phyloP scores from a whole-genome alignment of 2,797 vertebrate species.

The Eptatretus atami region DNA sequence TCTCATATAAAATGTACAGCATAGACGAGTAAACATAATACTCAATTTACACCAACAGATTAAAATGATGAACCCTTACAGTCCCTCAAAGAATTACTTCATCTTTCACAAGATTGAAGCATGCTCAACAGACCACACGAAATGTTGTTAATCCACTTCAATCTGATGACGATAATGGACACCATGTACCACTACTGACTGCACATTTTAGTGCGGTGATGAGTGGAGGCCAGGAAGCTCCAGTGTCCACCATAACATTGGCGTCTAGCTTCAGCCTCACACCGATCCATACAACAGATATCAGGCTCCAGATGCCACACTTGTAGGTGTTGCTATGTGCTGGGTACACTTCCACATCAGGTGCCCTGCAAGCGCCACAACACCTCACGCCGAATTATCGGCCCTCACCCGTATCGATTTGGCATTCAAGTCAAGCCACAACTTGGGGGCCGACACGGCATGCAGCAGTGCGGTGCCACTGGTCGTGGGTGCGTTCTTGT shows the following conservation, averaged over 20 bases:
- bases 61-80: too few species aligned
- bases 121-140: neutral
- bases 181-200: conserved; percentile 17
- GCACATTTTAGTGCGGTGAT: conserved; percentile 88
- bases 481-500: conserved; percentile 52
- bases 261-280: conserved; percentile 70
- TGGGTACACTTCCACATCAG: conserved; percentile 60
- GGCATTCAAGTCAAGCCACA: conserved; percentile 82
- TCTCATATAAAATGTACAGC: too few species aligned
- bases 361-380: conserved; percentile 61
- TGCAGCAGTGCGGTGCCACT: conserved; percentile 57
- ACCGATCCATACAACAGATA: conserved; percentile 81
- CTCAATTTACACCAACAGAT: too few species aligned
- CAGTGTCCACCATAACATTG: conserved; percentile 60
- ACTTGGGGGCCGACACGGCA: conserved; percentile 65
- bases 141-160: neutral
- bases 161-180: neutral
- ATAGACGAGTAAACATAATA: too few species aligned
- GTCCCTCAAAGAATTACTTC: too few species aligned
- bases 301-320: conserved; percentile 83
- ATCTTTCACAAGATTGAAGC: too few species aligned
- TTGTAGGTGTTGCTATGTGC: conserved; percentile 85
- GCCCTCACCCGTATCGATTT: conserved; percentile 78
- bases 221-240: conserved; percentile 56
- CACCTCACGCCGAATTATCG: conserved; percentile 77